phyloP scores from a whole-genome alignment of 2,113 vertebrate genomes.

The Oreochromis spilurus region DNA sequence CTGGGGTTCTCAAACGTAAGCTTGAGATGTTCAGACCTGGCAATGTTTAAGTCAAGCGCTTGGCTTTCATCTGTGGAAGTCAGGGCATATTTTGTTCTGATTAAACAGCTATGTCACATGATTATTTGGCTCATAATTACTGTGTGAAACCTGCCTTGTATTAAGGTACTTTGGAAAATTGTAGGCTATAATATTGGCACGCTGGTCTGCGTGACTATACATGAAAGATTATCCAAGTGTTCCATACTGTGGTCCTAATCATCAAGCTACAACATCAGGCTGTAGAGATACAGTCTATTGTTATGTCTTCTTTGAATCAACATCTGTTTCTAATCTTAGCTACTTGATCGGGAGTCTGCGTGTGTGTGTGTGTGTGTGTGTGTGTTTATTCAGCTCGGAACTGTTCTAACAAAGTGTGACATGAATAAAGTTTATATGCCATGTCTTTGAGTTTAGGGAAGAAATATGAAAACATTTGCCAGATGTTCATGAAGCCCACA shows the following conservation, averaged over 20 bases:
- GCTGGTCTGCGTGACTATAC: background rate
- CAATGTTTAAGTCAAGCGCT: background rate
- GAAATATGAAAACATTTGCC: background rate
- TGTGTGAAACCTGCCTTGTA: background rate
- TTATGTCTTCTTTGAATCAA: conserved; percentile 9
- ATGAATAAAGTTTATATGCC: background rate
- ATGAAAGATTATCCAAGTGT: background rate
- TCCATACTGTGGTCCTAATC: background rate
- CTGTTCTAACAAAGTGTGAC: background rate
- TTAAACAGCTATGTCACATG: background rate
- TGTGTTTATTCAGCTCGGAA: background rate
- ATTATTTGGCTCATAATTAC: background rate
- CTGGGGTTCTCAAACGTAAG: background rate
- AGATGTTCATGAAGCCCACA: background rate
- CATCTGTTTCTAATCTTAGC: conserved; percentile 55
- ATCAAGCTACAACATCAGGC: background rate
- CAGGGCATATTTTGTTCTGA: background rate
- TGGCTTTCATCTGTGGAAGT: conserved; percentile 20
- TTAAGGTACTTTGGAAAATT: background rate
- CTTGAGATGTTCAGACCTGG: background rate
- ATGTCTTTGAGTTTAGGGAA: background rate
- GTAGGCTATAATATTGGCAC: background rate
- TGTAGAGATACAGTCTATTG: background rate
- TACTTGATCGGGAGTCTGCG: background rate
- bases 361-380: background rate